phyloP scores from a whole-genome alignment of 2,888 invertebrate genomes.

The Bruchidius siliquastri region DNA sequence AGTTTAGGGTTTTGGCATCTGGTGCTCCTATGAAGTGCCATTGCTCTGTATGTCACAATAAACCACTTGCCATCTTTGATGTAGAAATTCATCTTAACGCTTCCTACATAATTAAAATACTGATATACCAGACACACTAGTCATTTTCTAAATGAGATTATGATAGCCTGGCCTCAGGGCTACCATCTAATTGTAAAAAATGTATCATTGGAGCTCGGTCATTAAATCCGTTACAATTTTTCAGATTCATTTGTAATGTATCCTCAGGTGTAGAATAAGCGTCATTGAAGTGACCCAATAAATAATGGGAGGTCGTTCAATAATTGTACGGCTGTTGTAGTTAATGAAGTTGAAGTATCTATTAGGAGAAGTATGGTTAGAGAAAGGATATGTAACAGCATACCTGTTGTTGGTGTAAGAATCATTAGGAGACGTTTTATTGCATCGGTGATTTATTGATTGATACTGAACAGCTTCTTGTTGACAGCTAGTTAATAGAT shows the following conservation, averaged over 20 bases:
- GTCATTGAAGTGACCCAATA: neutral
- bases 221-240: neutral
- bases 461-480: neutral
- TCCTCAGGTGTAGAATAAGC: neutral
- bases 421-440: neutral
- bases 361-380: neutral
- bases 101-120: neutral
- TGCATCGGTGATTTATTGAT: neutral
- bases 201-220: neutral
- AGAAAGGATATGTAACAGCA: neutral
- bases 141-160: neutral
- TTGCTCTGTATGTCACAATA: neutral
- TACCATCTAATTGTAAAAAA: neutral
- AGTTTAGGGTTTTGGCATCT: no score
- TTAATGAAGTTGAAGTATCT: neutral
- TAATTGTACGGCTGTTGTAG: neutral
- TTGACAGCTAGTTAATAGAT: neutral
- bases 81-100: neutral
- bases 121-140: neutral
- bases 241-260: neutral
- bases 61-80: neutral
- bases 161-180: neutral
- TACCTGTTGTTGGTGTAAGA: neutral
- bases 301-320: neutral
- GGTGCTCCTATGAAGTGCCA: no score